Evolutionary conservation across 2,113 vertebrate species (phyloP), one percentile per base, ranked within the genome.

Genomic region (Lophura nycthemera): DNA sequence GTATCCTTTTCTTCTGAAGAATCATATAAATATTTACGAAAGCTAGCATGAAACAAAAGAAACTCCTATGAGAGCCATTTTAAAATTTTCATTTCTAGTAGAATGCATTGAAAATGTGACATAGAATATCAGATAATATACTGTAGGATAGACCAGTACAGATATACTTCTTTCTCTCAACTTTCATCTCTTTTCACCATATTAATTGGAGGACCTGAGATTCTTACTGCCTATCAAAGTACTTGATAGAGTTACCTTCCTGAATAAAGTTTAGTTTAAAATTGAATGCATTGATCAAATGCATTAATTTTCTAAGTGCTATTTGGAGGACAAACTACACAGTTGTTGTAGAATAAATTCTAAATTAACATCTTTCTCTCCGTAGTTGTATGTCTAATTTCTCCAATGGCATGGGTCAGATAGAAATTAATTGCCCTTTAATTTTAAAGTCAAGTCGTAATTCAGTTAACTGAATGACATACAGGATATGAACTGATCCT

Each of bases 401-500:
- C 88, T 92, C 50, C 56, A 50, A 0, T 34, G 11, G 6, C 13
- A 6, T 72, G 57, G 47, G 36, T 91, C 76, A 94, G 61, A 40
- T 3, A 76, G 52, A 92, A 95, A 86, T 93, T 86, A 89, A 80
- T n/a, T 36, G 18, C 48, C 60, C 36, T 88, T 87, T 84, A 56
- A 76, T 75, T 95, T 93, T 89, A 82, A 90, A 70, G 27, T 86
- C 70, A 91, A 81, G 60, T 78, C 50, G 34, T 74, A 82, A 82
- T 88, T 86, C 76, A 95, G 65, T 92, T 95, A 95, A 83, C 36
- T 75, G 50, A 92, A 57, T 14, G 76, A 71, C 38, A 67, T 24
- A 85, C 3, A 88, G 40, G 25, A 83, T 83, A 73, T 83, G 72
- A 90, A 38, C 22, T 36, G 43, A 69, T 86, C 32, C 27, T 48